Evolutionary conservation across 2,113 vertebrate genomes (phyloP).

Genomic region (Osmerus mordax): DNA sequence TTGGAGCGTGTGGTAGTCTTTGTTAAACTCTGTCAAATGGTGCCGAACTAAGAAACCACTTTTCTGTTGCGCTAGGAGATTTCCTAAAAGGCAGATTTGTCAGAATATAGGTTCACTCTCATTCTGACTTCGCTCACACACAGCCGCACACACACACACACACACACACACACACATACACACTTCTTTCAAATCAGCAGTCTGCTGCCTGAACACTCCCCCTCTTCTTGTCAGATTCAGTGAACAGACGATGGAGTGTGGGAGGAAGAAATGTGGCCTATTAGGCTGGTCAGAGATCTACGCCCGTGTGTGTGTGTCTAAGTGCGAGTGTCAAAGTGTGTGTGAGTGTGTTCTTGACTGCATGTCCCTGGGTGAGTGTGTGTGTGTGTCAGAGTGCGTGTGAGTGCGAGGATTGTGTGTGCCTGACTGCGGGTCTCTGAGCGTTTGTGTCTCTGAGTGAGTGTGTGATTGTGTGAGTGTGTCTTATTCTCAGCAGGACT

Average conservation of each 20-base stretch:
- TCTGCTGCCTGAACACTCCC: neutral
- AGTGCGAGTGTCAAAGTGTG: neutral
- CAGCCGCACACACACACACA: neutral
- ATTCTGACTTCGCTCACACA: neutral
- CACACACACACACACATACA: conserved; percentile 6
- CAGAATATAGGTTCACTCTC: neutral
- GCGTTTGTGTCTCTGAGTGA: neutral
- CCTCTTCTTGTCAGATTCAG: neutral
- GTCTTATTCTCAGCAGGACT: neutral
- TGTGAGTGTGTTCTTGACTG: neutral
- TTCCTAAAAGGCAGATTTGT: no score
- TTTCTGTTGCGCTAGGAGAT: no score
- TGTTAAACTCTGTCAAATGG: no score
- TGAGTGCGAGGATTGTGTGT: neutral
- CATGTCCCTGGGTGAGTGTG: no score
- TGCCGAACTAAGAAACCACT: no score
- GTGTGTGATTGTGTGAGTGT: neutral
- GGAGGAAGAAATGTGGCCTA: no score
- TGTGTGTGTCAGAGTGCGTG: neutral
- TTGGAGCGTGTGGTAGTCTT: no score
- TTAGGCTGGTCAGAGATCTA: no score
- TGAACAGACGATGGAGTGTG: neutral
- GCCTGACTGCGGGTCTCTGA: neutral
- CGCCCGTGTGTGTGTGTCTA: no score
- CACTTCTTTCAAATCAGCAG: neutral